Base-by-base conservation (phyloP, 2,113 vertebrate genomes). In the Capreolus pygargus region DNA sequence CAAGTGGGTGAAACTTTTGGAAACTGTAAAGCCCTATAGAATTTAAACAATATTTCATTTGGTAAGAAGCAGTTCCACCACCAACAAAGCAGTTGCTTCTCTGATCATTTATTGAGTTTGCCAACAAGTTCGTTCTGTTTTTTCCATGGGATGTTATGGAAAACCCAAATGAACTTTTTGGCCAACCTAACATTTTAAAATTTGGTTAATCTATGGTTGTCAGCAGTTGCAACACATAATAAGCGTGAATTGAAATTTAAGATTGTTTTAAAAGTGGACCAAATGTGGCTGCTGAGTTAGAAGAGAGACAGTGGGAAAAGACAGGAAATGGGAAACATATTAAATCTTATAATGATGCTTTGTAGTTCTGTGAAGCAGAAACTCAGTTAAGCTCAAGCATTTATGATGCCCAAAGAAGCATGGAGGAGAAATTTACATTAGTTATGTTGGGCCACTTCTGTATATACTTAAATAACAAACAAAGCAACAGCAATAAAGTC, bases 291-390 rank as follows among this genome's bases (percentile, higher is more conserved):
- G 67, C 47, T 60, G 23, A 85, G 17, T 85, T 86, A 88, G 95
- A 60, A 74, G 70, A 84, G 45, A 84, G 30, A 91, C 36, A 36
- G 57, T 84, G 47, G 45, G 50, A 91, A 76, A 86, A 50, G 47
- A 45, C 47, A 91, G 50, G 67, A 89, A 94, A 89, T 89, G 39
- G 67, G 3, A 83, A 94, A 88, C 33, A 58, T 89, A 86, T 70
- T 6, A 95, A 96, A 79, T 81, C 28, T 84, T 95, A 76, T 87
- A 91, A 61, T 83, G 33, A n/a, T 93, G 47, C 47, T 96, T 97
- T 81, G 27, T 92, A 94, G 91, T 92, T 96, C 47, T 96, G 64
- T 90, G 54, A 95, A 94, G 85, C 81, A 83, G 64, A 96, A 96
- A 97, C 76, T 94, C 70, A 87, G 19, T 89, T 79, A 91, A 96